phyloP scores from a whole-genome alignment of 2,113 vertebrate genomes.

The Macquaria australasica region DNA sequence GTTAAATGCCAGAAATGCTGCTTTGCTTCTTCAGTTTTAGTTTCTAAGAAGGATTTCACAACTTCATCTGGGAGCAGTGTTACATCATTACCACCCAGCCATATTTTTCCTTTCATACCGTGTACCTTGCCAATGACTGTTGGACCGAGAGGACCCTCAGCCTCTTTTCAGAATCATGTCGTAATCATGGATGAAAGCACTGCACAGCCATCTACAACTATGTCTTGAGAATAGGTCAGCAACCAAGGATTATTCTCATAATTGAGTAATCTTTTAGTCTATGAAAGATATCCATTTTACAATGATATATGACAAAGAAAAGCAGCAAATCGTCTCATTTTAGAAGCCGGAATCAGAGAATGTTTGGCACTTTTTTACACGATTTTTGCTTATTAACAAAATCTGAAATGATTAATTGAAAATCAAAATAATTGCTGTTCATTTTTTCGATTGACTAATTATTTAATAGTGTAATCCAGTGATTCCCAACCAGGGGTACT shows the following conservation, averaged over 20 bases:
- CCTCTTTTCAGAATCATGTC: constrained; percentile 17
- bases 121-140: constrained; percentile 47
- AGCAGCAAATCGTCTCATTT: not conserved
- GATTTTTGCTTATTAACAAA: not conserved
- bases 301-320: not conserved
- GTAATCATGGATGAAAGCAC: constrained; percentile 21
- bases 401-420: not conserved
- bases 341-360: not conserved
- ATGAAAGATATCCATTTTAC: not conserved
- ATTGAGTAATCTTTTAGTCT: not conserved
- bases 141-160: constrained; percentile 18
- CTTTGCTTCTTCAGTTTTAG: constrained; percentile 35
- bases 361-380: not conserved
- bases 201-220: not conserved
- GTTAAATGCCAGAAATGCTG: constrained; percentile 33
- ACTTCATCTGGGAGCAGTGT: constrained; percentile 49
- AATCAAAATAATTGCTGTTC: not conserved
- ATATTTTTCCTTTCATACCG: constrained; percentile 33
- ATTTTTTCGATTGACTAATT: not conserved
- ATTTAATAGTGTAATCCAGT: not conserved
- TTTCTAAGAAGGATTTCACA: constrained; percentile 67
- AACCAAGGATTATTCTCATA: not conserved
- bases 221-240: not conserved
- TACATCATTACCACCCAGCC: constrained; percentile 60
- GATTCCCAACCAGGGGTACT: too few species aligned